Percentiles rank a stretch among this genome's conserved stretches.
Evolutionary conservation across 2,113 vertebrate species (phyloP).

Genomic region (Phocoena phocoena): DNA sequence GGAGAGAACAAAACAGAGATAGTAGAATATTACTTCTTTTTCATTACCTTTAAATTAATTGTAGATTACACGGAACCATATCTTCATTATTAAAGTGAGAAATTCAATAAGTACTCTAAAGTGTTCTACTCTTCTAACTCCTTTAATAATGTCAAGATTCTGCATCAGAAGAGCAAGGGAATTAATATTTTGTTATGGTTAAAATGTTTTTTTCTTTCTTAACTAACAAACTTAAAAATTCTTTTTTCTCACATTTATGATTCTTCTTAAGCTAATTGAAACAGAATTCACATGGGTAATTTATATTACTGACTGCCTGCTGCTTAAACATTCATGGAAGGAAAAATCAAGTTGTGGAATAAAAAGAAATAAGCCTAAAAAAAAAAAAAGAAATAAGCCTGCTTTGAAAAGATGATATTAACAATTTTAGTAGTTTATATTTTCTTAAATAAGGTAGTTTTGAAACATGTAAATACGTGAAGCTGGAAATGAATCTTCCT

Average conservation of each 20-base stretch:
- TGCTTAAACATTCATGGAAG: constrained; percentile 9
- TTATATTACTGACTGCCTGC: constrained; percentile 32
- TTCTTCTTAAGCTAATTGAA: constrained; percentile 18
- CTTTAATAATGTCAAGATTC: constrained; percentile 49
- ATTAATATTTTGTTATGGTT: background rate
- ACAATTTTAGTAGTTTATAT: constrained; percentile 15
- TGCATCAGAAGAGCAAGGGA: background rate
- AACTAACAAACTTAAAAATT: constrained; percentile 19
- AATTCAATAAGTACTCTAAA: constrained; percentile 24
- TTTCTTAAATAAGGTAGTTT: constrained; percentile 52
- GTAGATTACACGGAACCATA: background rate
- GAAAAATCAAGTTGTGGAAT: constrained; percentile 42
- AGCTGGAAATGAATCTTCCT: background rate
- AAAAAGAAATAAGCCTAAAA: background rate
- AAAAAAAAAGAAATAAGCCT: constrained; percentile 23
- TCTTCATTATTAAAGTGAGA: constrained; percentile 66
- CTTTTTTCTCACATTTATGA: background rate
- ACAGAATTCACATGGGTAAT: constrained; percentile 9
- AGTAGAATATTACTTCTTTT: constrained; percentile 54
- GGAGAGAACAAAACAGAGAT: constrained; percentile 48
- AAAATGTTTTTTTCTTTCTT: constrained; percentile 51
- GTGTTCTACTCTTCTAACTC: background rate
- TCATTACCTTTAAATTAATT: constrained; percentile 57
- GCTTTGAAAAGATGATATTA: background rate
- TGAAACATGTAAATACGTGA: background rate